Conservation (phyloP, 2,888 invertebrate genomes). For the Sisyra nigra region DNA sequence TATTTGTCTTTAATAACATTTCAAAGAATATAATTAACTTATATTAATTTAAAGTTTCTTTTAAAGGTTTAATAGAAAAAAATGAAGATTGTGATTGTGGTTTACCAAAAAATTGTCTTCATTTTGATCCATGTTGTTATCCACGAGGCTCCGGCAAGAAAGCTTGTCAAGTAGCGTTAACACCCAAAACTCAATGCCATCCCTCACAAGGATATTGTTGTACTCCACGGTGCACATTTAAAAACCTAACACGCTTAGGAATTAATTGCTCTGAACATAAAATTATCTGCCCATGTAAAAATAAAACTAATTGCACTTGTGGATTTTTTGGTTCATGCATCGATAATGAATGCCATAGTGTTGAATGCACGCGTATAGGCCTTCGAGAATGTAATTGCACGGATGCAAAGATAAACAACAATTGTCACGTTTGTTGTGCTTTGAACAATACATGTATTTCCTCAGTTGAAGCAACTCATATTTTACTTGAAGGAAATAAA, state of each 20-base stretch:
- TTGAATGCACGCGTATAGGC: conserved; percentile 31
- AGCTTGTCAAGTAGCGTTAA: conserved; percentile 30
- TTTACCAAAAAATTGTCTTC: conserved; percentile 32
- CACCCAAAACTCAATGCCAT: conserved; percentile 28
- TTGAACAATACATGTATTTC: conserved; percentile 10
- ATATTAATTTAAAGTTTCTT: not conserved
- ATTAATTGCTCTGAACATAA: conserved; percentile 20
- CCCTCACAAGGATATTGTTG: conserved; percentile 39
- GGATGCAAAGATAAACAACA: conserved; percentile 11
- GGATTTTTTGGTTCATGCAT: conserved; percentile 31
- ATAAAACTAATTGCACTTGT: conserved; percentile 22
- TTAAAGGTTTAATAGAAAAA: conserved; percentile 41
- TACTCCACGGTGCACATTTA: conserved; percentile 25
- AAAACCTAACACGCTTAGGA: conserved; percentile 25
- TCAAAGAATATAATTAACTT: too few species aligned
- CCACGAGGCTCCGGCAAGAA: conserved; percentile 30
- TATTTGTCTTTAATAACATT: too few species aligned
- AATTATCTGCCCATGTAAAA: conserved; percentile 26
- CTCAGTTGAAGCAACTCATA: conserved; percentile 6
- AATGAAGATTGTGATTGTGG: conserved; percentile 58
- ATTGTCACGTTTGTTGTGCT: conserved; percentile 14
- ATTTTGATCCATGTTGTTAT: conserved; percentile 32
- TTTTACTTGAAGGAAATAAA: not conserved
- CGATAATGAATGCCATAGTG: conserved; percentile 30
- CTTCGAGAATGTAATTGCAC: conserved; percentile 30